Base-by-base conservation (phyloP, 1,140 invertebrate genomes). In the Harpegnathos saltator region DNA sequence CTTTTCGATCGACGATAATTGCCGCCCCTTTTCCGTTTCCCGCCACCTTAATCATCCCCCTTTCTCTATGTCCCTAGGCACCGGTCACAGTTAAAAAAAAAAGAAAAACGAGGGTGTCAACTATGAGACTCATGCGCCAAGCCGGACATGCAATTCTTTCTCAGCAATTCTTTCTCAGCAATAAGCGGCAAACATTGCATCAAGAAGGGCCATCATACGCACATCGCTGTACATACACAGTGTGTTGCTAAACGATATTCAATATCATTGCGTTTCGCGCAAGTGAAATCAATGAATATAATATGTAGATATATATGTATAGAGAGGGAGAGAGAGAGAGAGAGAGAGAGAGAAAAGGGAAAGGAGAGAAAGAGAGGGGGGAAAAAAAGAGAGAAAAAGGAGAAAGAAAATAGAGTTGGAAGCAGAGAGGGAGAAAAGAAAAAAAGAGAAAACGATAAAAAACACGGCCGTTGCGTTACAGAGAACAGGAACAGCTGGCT, bases 141-240 rank as follows among this genome's bases (percentile, higher is more conserved):
- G 88, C 88, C 58, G 73, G 17, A 74, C 88, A 89, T 89, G 87
- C 88, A 9, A n/a, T n/a, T n/a, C n/a, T n/a, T n/a, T n/a, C n/a
- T n/a, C n/a, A n/a, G n/a, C n/a, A n/a, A n/a, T n/a, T n/a, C n/a
- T 44, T 44, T 89, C 73, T 66, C 66, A 82, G 75, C 81, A 56
- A 62, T 59, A 89, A 89, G 87, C 88, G 44, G 84, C 82, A 80
- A 86, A 84, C 74, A 83, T 80, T 85, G 84, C 83, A 88, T 2
- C 52, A 87, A 38, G 52, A 24, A 83, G 24, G 29, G n/a, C 56
- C 73, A 84, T n/a, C 19, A 50, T 48, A 68, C 66, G 65, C 65
- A 80, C 33, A 69, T 69, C 22, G 33, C 29, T 58, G n/a, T 66
- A 66, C 48, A 29, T 66, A 66, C 19, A 65, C 44, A 33, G 14